phyloP scores from a whole-genome alignment of 2,113 vertebrate genomes.

The Pandion haliaetus region DNA sequence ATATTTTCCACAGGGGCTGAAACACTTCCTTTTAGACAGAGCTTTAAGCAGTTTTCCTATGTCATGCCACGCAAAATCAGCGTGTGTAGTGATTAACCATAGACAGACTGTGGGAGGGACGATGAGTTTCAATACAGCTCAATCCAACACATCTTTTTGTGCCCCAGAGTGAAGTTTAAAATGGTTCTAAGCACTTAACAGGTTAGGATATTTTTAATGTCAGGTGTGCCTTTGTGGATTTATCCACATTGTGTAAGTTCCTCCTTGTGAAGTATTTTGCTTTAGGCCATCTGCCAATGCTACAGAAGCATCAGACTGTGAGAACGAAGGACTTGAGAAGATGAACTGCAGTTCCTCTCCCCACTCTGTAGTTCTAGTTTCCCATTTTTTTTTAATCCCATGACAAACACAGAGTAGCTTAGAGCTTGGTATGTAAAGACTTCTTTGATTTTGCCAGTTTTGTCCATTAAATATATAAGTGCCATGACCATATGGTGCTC shows the following conservation, averaged over 20 bases:
- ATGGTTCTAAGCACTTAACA: not conserved
- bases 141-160: not conserved
- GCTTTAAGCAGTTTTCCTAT: not conserved
- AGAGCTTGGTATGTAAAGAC: not conserved
- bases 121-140: not conserved
- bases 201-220: not conserved
- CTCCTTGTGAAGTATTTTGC: not conserved
- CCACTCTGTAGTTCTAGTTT: not conserved
- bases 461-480: not conserved
- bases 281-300: not conserved
- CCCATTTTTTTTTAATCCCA: not conserved
- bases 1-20: not conserved
- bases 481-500: accelerated
- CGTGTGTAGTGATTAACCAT: not conserved
- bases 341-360: not conserved
- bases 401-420: not conserved
- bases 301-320: not conserved
- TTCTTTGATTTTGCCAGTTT: not conserved
- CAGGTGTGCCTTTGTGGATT: not conserved
- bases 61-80: not conserved
- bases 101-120: not conserved
- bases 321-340: not conserved
- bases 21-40: not conserved
- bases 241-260: not conserved
- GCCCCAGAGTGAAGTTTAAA: not conserved